phyloP scores from a whole-genome alignment of 2,113 vertebrate genomes.

The Phalacrocorax aristotelis region DNA sequence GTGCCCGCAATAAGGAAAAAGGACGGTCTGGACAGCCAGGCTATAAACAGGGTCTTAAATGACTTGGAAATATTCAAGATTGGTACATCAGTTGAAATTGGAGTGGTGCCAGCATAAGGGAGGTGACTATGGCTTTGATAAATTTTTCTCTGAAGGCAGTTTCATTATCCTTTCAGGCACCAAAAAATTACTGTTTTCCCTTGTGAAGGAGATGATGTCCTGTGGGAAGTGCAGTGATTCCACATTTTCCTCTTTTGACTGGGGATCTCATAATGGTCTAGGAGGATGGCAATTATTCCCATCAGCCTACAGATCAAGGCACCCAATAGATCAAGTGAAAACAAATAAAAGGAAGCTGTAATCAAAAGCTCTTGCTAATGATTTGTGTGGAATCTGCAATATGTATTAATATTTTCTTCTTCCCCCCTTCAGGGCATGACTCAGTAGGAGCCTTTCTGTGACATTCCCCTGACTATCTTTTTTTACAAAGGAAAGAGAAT shows the following conservation, averaged over 20 bases:
- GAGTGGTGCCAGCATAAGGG: neutral
- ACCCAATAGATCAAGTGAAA: constrained; percentile 38
- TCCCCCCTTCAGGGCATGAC: neutral
- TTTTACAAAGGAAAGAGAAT: constrained; percentile 45
- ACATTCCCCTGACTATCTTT: neutral
- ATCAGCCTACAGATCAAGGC: constrained; percentile 33
- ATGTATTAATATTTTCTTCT: constrained; percentile 27
- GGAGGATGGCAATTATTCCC: constrained; percentile 53
- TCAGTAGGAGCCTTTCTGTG: constrained; percentile 19
- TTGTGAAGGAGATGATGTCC: constrained; percentile 7
- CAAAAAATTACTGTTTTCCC: constrained; percentile 8
- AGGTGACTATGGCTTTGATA: constrained; percentile 2
- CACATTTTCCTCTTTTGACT: constrained; percentile 25
- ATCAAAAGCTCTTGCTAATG: constrained; percentile 50
- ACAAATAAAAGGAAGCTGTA: constrained; percentile 52
- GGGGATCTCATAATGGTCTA: constrained; percentile 38
- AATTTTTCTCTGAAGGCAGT: constrained; percentile 23
- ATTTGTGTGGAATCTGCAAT: constrained; percentile 26
- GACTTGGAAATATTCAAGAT: neutral
- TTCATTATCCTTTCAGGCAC: constrained; percentile 32
- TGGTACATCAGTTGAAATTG: neutral
- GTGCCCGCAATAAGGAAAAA: neutral
- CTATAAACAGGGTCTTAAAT: neutral
- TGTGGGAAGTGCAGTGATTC: neutral
- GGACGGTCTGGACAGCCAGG: neutral